Base-by-base conservation (phyloP, 2,797 vertebrate genomes). In the Hipposideros larvatus region DNA sequence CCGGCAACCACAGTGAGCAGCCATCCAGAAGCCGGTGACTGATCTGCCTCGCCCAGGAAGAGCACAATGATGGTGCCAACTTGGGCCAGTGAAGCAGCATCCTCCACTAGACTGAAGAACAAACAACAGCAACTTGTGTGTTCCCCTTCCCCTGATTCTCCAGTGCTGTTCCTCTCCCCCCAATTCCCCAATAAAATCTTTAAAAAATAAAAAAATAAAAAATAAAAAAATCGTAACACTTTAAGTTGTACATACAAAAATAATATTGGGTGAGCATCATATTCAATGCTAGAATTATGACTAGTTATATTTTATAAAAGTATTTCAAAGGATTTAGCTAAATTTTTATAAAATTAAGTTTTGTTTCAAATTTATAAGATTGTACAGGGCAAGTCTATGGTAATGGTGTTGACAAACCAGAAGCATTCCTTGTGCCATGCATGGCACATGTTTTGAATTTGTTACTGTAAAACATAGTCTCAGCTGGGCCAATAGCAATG, bases 391-490 rank as follows among this genome's bases (percentile, higher is more conserved):
- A 89, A 96, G 84, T 95, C 86, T 95, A 63, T 96, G 95, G 91
- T 94, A 96, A 94, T 96, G 70, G 82, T 96, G 92, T 91, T 96
- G 94, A 97, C 97, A 92, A 95, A 95, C 91, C 87, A 97, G 96
- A 88, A 96, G 94, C 66, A n/a, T 94, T 96, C 83, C 83, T 92
- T 61, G 53, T 94, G 93, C 91, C 93, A 86, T 34, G 71, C n/a
- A 0, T 37, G 89, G 91, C 96, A 96, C 96, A 88, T 97, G 97
- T 95, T 97, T 98, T 95, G 79, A 96, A 97, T 97, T 96, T 98
- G 91, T 96, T 97, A 91, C 89, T 91, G 51, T 89, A 86, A 98
- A 86, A 91, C 71, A 28, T 31, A 41, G 91, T 90, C 91, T 95
- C 82, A 87, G 63, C 83, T 93, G 70, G 73, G 70, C 96, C 78